Evolutionary conservation across 2,797 vertebrate genomes (phyloP), one percentile per base, ranked within the genome.

Genomic region (Gallinago nigripennis): DNA sequence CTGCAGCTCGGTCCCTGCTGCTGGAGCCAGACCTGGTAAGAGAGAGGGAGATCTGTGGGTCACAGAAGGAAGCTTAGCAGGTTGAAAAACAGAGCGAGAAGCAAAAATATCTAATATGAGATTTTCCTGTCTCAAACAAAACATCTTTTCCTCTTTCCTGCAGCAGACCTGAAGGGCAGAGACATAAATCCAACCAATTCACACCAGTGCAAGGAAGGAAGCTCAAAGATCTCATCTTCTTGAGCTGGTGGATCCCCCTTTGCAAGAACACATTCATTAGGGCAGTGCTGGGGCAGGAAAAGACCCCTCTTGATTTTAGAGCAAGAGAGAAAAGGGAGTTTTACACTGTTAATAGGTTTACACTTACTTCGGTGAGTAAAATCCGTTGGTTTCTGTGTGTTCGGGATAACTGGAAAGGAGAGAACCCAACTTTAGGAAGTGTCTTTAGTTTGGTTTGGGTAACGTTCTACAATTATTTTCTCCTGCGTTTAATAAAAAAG

Each of bases 401-500:
- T 87, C 84, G 28, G 64, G 9, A 31, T 53, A 78, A 16, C 96
- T 97, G 92, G 48, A 93, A 95, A 91, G 75, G 65, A 92, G 57
- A 95, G 48, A 82, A 9, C 56, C 0, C 16, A 57, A 0, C n/a
- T 35, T 93, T 18, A 91, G 81, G 37, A 53, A 86, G n/a, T 20
- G n/a, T 12, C 21, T 79, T 9, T 39, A 64, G 15, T 53, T 25
- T 69, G 33, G 23, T 57, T 39, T 92, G 70, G 23, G 16, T 37
- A 23, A 69, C 7, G 25, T 14, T 43, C 45, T 50, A 3, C 60
- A 57, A 30, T 6, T 43, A 30, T 18, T 82, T 78, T 46, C 27
- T n/a, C 16, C 8, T 4, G 27, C 19, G 16, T 24, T 46, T 61
- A 27, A 17, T 2, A 7, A 24, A 69, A 41, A 21, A 51, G 17